These are phyloP conservation scores for Semotilus atromaculatus DNA, from an alignment of 2,797 vertebrate genomes.

Conservation along the genomic window DNA sequence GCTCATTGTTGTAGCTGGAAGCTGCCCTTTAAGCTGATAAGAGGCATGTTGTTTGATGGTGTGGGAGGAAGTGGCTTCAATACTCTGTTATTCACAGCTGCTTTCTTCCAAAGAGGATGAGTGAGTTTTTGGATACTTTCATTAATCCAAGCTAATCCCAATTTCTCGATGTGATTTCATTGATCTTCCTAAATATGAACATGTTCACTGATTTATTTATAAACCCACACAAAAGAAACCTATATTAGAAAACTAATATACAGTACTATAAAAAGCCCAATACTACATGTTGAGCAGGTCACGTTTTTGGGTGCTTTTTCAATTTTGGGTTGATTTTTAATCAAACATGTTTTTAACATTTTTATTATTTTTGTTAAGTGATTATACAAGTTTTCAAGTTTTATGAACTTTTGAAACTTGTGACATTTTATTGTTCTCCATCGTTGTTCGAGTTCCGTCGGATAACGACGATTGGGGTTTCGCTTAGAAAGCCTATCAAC, in stretches of 20 bases:
- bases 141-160: slow-evolving; percentile 23
- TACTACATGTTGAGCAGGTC: background rate
- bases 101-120: slow-evolving; percentile 17
- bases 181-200: background rate
- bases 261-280: background rate
- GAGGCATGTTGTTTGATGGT: slow-evolving; percentile 46
- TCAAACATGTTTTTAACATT: background rate
- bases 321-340: background rate
- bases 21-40: slow-evolving; percentile 49
- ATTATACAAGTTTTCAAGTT: too few relatives aligned
- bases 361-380: background rate
- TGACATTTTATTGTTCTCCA: background rate
- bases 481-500: too few relatives aligned
- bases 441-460: too few relatives aligned
- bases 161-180: background rate
- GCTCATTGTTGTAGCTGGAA: slow-evolving; percentile 49
- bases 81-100: background rate
- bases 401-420: too few relatives aligned
- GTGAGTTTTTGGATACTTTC: background rate
- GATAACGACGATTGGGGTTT: too few relatives aligned
- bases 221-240: background rate
- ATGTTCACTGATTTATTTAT: background rate
- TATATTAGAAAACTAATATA: background rate
- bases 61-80: slow-evolving; percentile 29
- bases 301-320: too few relatives aligned